phyloP scores from a whole-genome alignment of 35 echinoderm and acorn worm species.

The Heliocidaris erythrogramma region DNA sequence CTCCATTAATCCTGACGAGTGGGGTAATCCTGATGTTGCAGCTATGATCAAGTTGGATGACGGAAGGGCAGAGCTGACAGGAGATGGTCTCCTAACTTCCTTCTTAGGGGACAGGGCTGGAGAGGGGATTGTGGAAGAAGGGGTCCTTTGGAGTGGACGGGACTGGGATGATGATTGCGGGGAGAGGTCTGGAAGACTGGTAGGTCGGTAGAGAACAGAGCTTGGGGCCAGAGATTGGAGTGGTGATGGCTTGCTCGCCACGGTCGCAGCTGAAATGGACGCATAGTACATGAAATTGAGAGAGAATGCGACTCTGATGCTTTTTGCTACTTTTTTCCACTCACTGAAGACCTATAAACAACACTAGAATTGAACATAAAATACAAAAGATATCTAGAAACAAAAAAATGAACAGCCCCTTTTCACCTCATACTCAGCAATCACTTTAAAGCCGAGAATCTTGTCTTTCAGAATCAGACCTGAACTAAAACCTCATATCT shows the following conservation, averaged over 20 bases:
- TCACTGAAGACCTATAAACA: too few relatives aligned
- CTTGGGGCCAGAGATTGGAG: neutral
- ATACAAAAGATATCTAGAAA: too few relatives aligned
- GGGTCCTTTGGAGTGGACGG: neutral
- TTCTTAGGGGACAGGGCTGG: conserved; percentile 34
- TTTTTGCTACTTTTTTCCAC: too few relatives aligned
- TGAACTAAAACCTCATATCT: too few relatives aligned
- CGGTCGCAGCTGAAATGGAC: neutral
- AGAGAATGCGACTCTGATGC: too few relatives aligned
- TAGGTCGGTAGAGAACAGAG: conserved; percentile 4
- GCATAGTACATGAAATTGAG: neutral
- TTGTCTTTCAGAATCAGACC: too few relatives aligned
- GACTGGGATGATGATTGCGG: neutral
- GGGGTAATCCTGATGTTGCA: neutral
- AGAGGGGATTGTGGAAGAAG: conserved; percentile 10
- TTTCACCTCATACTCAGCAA: too few relatives aligned
- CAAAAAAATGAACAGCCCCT: too few relatives aligned
- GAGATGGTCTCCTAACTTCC: neutral
- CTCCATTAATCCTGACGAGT: neutral
- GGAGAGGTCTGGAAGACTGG: conserved; percentile 29
- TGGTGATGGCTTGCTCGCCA: neutral
- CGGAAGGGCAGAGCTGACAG: neutral
- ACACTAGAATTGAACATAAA: too few relatives aligned
- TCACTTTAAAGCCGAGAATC: too few relatives aligned
- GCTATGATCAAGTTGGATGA: neutral